Evolutionary conservation across 2,113 vertebrate species (phyloP).

Genomic region (Grallaria varia): DNA sequence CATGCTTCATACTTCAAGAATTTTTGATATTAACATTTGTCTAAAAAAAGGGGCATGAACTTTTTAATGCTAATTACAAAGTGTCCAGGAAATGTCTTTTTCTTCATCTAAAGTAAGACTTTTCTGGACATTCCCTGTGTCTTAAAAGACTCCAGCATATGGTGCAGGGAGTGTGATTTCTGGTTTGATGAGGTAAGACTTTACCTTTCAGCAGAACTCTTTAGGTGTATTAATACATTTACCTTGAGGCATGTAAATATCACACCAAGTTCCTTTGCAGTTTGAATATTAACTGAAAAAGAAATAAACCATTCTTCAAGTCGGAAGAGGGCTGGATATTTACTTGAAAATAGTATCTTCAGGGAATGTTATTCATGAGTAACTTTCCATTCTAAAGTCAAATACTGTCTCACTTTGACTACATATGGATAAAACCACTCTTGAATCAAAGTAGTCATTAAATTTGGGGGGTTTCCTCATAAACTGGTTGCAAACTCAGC

Average conservation of each 20-base stretch:
- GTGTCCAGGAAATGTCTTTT: background rate
- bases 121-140: background rate
- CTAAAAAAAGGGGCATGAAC: background rate
- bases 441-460: background rate
- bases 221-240: slow-evolving; percentile 39
- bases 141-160: background rate
- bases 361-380: background rate
- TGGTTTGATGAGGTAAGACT: slow-evolving; percentile 45
- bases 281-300: slow-evolving; percentile 58
- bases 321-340: background rate
- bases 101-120: background rate
- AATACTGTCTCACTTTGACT: background rate
- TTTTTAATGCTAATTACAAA: slow-evolving; percentile 21
- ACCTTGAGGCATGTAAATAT: slow-evolving; percentile 61
- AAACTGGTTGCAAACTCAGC: background rate
- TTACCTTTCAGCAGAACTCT: slow-evolving; percentile 57
- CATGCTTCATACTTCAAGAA: background rate
- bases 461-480: background rate
- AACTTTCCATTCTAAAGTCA: background rate
- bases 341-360: slow-evolving; percentile 4
- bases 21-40: background rate
- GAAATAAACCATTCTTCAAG: slow-evolving; percentile 24
- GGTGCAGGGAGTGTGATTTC: background rate
- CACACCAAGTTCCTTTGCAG: slow-evolving; percentile 61
- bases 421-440: background rate